Evolutionary conservation across 92 coral and sea anemone species (phyloP).

Genomic region (Actinostola sp.): DNA sequence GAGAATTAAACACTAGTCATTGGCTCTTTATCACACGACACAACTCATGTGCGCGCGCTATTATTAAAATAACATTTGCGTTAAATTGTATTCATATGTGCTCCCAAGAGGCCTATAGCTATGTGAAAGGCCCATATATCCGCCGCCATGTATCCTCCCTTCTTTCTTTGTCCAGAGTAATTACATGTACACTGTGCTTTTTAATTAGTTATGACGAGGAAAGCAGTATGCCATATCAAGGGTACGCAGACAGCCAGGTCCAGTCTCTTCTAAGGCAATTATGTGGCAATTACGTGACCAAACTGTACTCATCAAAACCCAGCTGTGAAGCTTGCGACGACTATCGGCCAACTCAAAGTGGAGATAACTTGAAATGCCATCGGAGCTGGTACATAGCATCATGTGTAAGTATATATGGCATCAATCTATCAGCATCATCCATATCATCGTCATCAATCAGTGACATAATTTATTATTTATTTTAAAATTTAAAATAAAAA

Average conservation of each 20-base stretch:
- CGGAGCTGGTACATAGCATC: constrained; percentile 20
- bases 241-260: constrained; percentile 53
- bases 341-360: neutral
- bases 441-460: neutral
- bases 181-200: neutral
- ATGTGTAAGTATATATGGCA: constrained; percentile 6
- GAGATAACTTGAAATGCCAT: constrained; percentile 1
- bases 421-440: neutral
- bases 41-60: too few species aligned
- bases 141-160: neutral
- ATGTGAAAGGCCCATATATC: too few species aligned
- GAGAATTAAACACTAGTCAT: too few species aligned
- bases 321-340: neutral
- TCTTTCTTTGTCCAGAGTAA: neutral
- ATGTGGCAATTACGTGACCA: constrained; percentile 25
- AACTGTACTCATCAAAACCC: constrained; percentile 10
- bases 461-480: too few species aligned
- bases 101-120: too few species aligned
- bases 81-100: too few species aligned
- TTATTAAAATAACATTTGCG: too few species aligned
- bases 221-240: constrained; percentile 39
- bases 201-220: constrained; percentile 27
- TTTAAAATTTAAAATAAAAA: too few species aligned
- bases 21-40: too few species aligned
- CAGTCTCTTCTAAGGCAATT: constrained; percentile 34